A percentile compares a stretch with the other conserved stretches of the same genome.
phyloP scores from a whole-genome alignment of 2,888 invertebrate species.

The Ctena decussata region DNA sequence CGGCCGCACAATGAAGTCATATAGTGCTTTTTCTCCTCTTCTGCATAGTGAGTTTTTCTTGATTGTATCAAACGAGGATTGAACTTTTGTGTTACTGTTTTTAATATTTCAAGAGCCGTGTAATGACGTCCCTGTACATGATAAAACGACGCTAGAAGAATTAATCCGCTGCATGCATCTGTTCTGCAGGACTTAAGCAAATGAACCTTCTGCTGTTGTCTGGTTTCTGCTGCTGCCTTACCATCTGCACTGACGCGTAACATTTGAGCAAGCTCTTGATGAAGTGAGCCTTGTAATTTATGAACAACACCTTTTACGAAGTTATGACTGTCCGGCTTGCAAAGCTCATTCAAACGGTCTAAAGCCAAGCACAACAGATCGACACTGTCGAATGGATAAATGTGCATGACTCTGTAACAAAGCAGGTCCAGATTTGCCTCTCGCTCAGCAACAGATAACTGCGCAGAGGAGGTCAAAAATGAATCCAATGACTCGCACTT shows the following conservation, averaged over 20 bases:
- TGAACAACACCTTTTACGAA: conserved; percentile 13
- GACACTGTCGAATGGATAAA: conserved; percentile 24
- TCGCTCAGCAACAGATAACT: background rate
- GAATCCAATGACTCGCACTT: background rate
- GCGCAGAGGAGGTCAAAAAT: background rate
- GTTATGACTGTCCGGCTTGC: background rate
- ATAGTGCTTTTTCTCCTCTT: background rate
- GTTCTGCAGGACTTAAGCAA: background rate
- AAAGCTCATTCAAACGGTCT: background rate
- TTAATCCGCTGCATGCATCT: conserved; percentile 10
- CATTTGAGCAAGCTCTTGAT: conserved; percentile 18
- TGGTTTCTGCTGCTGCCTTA: background rate
- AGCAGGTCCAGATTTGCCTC: conserved; percentile 20
- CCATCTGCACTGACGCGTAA: background rate
- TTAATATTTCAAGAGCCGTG: conserved; percentile 17
- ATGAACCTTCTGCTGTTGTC: conserved; percentile 1
- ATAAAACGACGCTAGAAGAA: conserved; percentile 24
- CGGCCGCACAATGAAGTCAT: conserved; percentile 1
- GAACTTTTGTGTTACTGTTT: background rate
- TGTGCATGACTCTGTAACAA: conserved; percentile 18
- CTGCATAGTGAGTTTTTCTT: conserved; percentile 6
- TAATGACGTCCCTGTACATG: background rate
- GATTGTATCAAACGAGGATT: background rate
- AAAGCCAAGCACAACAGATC: background rate
- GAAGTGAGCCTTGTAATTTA: background rate